phyloP scores from a whole-genome alignment of 2,113 vertebrate genomes.

The Bubo blakistoni region DNA sequence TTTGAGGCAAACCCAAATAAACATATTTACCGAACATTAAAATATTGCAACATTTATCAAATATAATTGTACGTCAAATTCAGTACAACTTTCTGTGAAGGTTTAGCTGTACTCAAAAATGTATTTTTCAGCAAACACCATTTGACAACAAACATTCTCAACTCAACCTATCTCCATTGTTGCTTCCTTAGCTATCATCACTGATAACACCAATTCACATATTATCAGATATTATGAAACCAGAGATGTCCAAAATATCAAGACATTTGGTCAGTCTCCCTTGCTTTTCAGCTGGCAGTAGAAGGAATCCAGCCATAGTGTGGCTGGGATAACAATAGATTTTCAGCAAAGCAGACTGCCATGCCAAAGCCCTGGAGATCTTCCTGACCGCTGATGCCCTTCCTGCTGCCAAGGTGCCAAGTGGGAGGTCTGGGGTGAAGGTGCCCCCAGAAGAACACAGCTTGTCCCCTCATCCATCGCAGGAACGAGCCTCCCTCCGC shows the following conservation, averaged over 20 bases:
- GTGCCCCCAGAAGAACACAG: not conserved
- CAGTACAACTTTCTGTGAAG: not conserved
- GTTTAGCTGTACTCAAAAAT: not conserved
- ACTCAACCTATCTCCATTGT: not conserved
- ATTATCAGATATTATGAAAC: not conserved
- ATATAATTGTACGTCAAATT: not conserved
- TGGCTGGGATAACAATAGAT: not conserved
- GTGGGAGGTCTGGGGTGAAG: not conserved
- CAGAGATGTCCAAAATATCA: not conserved
- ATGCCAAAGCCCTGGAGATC: slow-evolving; percentile 12
- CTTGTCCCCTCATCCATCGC: not conserved
- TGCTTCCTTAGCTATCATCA: not conserved
- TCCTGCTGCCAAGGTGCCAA: not conserved
- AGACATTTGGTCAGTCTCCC: not conserved
- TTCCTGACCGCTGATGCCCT: not conserved
- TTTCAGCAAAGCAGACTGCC: not conserved
- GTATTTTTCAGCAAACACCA: not conserved
- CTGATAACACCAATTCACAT: not conserved
- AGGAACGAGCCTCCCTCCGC: not conserved
- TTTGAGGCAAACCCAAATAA: not conserved
- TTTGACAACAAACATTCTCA: not conserved
- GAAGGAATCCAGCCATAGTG: not conserved
- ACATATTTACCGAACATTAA: not conserved
- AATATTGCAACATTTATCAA: not conserved
- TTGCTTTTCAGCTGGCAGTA: not conserved